phyloP scores from a whole-genome alignment of 2,113 vertebrate genomes.

The Entelurus aequoreus region DNA sequence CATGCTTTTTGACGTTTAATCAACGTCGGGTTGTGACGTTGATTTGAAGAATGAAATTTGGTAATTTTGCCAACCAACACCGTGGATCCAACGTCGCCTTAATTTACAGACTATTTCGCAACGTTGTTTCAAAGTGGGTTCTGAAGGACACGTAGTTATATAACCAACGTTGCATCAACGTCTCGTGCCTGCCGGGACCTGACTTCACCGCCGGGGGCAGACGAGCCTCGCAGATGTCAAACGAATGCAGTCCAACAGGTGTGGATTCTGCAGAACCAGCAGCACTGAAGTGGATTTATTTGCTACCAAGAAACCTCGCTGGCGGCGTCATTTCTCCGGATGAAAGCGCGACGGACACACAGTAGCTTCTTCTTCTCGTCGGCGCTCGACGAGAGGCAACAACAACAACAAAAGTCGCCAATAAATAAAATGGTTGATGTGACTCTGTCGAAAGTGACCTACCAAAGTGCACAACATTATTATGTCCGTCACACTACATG shows the following conservation, averaged over 20 bases:
- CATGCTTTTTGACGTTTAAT: no score
- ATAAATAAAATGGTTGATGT: constrained; percentile 17
- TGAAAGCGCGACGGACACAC: constrained; percentile 64
- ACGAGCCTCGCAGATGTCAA: constrained; percentile 8
- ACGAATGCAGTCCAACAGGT: constrained; percentile 23
- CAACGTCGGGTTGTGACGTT: no score
- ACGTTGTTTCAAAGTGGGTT: no score
- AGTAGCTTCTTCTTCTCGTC: constrained; percentile 58
- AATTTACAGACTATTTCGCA: no score
- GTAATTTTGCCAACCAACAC: no score
- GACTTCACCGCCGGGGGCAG: constrained; percentile 1
- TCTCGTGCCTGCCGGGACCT: constrained; percentile 2
- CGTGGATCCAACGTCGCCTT: no score
- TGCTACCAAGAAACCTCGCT: constrained; percentile 41
- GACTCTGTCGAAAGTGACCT: constrained; percentile 48
- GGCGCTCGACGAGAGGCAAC: neutral
- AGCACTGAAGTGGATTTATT: constrained; percentile 31
- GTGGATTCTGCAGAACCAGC: constrained; percentile 52
- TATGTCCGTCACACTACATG: constrained; percentile 58
- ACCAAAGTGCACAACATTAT: constrained; percentile 59
- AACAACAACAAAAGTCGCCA: constrained; percentile 9
- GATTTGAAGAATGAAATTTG: no score
- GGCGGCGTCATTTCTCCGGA: constrained; percentile 58
- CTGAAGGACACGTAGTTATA: no score
- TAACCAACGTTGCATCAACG: no score